Base-by-base conservation (phyloP, 2,113 vertebrate species). In the Panthera leo region DNA sequence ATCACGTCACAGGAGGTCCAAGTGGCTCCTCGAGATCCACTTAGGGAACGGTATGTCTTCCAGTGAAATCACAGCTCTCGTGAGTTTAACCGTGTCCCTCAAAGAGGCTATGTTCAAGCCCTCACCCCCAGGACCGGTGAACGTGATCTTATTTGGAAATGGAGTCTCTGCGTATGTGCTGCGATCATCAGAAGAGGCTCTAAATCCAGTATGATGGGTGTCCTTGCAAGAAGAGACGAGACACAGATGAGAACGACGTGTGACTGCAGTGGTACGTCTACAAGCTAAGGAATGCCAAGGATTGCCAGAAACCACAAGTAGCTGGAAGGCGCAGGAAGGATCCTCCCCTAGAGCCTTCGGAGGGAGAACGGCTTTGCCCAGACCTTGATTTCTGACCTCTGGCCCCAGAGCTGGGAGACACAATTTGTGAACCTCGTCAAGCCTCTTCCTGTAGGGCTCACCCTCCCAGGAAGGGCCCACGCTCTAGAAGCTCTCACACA, bases 1-100 rank as follows among this genome's bases (percentile, higher is more conserved):
- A 2, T 0, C 0, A 13, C 2, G 15, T 23, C 76, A 10, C 3
- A 8, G 27, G 1, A 3, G 73, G 36, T 0, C 1, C 16, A 45
- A 7, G 27, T 5, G 8, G 21, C 21, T 58, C 27, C 65, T 29
- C 5, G 13, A 53, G 6, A 5, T 9, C 31, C 18, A 7, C 29
- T 3, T 8, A 15, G 36, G 53, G 19, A 12, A 39, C 34, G 16
- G 9, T 0, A 3, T 10, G 8, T 23, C 21, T 8, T 51, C 27
- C n/a, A 5, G 0, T 1, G 58, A 79, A 55, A 79, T 15, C 27
- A 31, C 15, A 5, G 13, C 63, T 58, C 5, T 25, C 45, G 1
- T 6, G 34, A 16, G 31, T 0, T 65, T 65, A 89, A 42, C 3
- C 19, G 31, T 48, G 27, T 10, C 48, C 31, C n/a, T 48, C 27